A percentile compares a stretch with the other conserved stretches of the same genome.
Conservation (phyloP, 64 coral and sea anemone genomes). For the Catalaphyllia jardinei region DNA sequence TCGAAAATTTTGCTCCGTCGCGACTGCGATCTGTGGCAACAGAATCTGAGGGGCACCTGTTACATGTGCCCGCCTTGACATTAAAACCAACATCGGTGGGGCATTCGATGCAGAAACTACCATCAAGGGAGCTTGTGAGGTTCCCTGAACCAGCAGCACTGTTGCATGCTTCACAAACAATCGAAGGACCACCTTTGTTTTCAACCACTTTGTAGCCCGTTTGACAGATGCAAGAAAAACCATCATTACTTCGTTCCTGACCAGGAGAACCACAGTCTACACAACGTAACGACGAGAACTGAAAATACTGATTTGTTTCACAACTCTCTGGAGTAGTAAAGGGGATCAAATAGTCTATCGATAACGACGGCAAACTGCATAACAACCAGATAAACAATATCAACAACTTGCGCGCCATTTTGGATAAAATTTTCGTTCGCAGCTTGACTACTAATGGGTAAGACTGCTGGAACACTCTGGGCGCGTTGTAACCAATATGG, state of each 20-base stretch:
- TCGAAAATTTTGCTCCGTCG: slow-evolving; percentile 7
- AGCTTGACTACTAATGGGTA: background rate
- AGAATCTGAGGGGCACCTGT: slow-evolving; percentile 45
- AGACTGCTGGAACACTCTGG: background rate
- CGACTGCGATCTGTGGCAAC: slow-evolving; percentile 52
- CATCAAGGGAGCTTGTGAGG: slow-evolving; percentile 80
- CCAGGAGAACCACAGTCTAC: slow-evolving; percentile 43
- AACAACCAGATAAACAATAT: slow-evolving; percentile 61
- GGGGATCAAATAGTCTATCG: slow-evolving; percentile 35
- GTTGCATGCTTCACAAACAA: slow-evolving; percentile 53
- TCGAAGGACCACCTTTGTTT: slow-evolving; percentile 59
- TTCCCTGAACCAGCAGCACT: slow-evolving; percentile 6
- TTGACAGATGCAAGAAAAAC: slow-evolving; percentile 78
- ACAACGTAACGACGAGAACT: slow-evolving; percentile 75
- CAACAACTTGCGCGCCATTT: slow-evolving; percentile 78
- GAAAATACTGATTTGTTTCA: slow-evolving; percentile 66
- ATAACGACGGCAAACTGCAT: slow-evolving; percentile 31
- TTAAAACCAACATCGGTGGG: slow-evolving; percentile 57
- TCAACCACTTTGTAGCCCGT: slow-evolving; percentile 64
- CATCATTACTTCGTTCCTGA: slow-evolving; percentile 47
- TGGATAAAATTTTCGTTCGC: background rate
- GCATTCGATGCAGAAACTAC: slow-evolving; percentile 87
- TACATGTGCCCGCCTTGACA: slow-evolving; percentile 40
- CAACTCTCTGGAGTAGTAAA: slow-evolving; percentile 42
- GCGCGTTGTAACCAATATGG: background rate